Percentiles rank a stretch among this genome's conserved stretches.
Conservation (phyloP, 2,888 invertebrate genomes). For the Netelia melanura region DNA sequence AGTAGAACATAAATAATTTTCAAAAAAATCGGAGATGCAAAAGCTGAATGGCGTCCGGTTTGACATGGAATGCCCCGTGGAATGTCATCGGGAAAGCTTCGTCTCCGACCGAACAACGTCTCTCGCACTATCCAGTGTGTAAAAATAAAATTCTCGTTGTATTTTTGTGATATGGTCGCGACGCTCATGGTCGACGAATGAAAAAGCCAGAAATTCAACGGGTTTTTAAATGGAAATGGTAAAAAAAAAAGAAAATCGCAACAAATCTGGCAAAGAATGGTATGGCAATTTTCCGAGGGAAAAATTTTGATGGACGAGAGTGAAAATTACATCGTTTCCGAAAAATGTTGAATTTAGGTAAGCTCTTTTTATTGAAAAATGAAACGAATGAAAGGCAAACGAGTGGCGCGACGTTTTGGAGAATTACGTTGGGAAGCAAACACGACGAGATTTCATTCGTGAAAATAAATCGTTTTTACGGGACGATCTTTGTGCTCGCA, state of each 20-base stretch:
- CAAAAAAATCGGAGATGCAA: too few species aligned
- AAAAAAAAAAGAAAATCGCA: not conserved
- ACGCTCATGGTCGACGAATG: not conserved
- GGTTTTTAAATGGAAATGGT: not conserved
- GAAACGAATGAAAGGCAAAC: not conserved
- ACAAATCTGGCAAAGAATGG: not conserved
- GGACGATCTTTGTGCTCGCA: too few species aligned
- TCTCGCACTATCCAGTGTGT: not conserved
- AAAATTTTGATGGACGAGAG: not conserved
- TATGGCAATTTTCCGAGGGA: not conserved
- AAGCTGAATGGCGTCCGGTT: too few species aligned
- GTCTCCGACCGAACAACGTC: not conserved
- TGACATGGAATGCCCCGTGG: too few species aligned
- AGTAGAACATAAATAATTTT: too few species aligned
- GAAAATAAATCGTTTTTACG: too few species aligned
- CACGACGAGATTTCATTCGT: too few species aligned
- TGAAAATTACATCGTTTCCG: slow-evolving; percentile 13
- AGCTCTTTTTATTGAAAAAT: not conserved
- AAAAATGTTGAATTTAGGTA: not conserved
- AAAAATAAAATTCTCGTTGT: not conserved
- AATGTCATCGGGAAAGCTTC: not conserved
- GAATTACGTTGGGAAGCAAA: not conserved
- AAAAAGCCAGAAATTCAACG: not conserved
- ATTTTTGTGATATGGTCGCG: not conserved
- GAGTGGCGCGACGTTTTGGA: not conserved